Evolutionary conservation across 2,888 invertebrate species (phyloP).

Genomic region (Machimus atricapillus): DNA sequence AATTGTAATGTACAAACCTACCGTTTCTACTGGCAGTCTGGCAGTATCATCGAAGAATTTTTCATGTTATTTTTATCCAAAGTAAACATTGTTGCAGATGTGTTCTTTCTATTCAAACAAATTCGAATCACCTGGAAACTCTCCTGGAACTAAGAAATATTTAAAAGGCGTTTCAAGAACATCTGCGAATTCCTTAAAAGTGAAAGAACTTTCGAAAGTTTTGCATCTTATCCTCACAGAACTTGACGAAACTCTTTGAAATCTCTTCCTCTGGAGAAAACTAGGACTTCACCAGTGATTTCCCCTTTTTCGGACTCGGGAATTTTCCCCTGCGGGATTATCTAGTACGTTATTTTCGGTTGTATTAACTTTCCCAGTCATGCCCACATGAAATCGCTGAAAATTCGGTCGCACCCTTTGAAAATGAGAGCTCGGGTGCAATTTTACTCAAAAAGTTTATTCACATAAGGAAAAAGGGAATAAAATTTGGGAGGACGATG

Average conservation of each 20-base stretch:
- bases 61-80: not conserved
- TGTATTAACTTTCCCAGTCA: not conserved
- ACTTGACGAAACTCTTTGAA: not conserved
- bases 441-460: not conserved
- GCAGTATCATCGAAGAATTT: not conserved
- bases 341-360: not conserved
- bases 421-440: not conserved
- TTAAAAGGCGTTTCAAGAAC: not conserved
- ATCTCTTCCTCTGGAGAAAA: not conserved
- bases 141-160: not conserved
- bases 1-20: no score
- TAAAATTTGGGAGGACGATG: not conserved
- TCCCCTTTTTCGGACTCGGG: not conserved
- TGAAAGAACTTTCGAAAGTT: not conserved
- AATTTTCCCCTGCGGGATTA: not conserved
- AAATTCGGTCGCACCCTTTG: not conserved
- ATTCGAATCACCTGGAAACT: not conserved
- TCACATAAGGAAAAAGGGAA: not conserved
- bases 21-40: not conserved
- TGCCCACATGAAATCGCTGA: not conserved
- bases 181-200: not conserved
- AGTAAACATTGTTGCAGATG: not conserved
- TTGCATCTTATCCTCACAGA: not conserved
- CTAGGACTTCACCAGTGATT: not conserved
- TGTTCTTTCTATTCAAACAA: not conserved